phyloP scores from a whole-genome alignment of 2,888 invertebrate genomes.

The Diarsia rubi region DNA sequence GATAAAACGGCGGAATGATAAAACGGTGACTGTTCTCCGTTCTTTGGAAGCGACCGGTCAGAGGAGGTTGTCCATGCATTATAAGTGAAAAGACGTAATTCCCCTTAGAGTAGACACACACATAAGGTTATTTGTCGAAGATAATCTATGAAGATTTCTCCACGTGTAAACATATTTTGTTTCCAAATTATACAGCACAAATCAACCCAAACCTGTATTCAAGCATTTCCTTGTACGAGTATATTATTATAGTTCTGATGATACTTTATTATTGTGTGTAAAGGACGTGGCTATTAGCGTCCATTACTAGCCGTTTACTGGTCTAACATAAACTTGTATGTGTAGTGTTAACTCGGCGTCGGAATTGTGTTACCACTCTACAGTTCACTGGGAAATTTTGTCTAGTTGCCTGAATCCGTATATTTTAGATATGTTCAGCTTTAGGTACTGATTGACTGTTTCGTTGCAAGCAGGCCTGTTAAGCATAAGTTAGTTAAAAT shows the following conservation, averaged over 20 bases:
- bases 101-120: no score
- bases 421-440: background rate
- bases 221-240: conserved; percentile 12
- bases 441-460: background rate
- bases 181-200: background rate
- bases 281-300: conserved; percentile 20
- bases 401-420: background rate
- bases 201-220: conserved; percentile 14
- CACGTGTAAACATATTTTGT: background rate
- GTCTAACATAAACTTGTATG: conserved; percentile 17
- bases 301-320: conserved; percentile 27
- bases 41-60: no score
- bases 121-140: no score
- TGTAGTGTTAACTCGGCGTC: background rate
- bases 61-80: no score
- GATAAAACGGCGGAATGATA: no score
- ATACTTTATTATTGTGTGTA: conserved; percentile 7
- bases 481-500: background rate
- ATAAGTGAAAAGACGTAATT: no score
- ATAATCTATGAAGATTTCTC: no score
- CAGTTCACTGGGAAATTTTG: background rate
- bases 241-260: conserved; percentile 8
- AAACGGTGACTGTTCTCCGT: no score
- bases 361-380: background rate
- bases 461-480: background rate